These are phyloP conservation scores for Meandrusa payeni DNA, from an alignment of 2,888 invertebrate genomes.

Conservation along the genomic window DNA sequence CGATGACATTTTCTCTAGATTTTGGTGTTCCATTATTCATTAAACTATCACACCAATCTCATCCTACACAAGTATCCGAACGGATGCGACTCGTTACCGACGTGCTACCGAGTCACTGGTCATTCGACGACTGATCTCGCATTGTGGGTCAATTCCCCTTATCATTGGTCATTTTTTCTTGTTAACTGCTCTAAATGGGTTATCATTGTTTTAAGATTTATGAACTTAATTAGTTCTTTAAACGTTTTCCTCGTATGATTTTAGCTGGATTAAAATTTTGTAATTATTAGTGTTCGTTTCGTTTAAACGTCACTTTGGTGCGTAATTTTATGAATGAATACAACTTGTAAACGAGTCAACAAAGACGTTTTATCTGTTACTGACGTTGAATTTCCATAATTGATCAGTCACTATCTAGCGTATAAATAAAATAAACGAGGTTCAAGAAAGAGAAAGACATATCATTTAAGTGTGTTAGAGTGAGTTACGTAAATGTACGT, in stretches of 20 bases:
- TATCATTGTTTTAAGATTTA: slow-evolving; percentile 23
- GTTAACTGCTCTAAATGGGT: slow-evolving; percentile 20
- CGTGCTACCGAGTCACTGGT: slow-evolving; percentile 13
- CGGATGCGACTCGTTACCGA: background rate
- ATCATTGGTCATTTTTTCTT: slow-evolving; percentile 23
- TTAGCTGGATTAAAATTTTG: no score
- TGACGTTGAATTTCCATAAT: no score
- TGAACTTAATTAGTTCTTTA: no score
- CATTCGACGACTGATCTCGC: slow-evolving; percentile 17
- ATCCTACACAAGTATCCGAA: slow-evolving; percentile 5
- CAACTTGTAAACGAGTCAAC: slow-evolving; percentile 9
- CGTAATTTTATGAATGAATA: slow-evolving; percentile 6
- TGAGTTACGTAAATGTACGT: no score
- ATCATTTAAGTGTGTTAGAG: no score
- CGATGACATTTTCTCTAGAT: slow-evolving; percentile 33
- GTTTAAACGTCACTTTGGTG: no score
- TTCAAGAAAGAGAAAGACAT: no score
- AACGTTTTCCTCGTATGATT: slow-evolving; percentile 1
- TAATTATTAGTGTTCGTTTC: no score
- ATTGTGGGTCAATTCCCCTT: slow-evolving; percentile 19
- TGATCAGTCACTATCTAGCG: no score
- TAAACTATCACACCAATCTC: slow-evolving; percentile 3
- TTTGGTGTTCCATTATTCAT: slow-evolving; percentile 32
- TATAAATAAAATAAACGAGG: no score
- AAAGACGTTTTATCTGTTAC: background rate